Evolutionary conservation across 2,113 vertebrate species (phyloP), one percentile per base, ranked within the genome.

Genomic region (Psittacara wagleri): DNA sequence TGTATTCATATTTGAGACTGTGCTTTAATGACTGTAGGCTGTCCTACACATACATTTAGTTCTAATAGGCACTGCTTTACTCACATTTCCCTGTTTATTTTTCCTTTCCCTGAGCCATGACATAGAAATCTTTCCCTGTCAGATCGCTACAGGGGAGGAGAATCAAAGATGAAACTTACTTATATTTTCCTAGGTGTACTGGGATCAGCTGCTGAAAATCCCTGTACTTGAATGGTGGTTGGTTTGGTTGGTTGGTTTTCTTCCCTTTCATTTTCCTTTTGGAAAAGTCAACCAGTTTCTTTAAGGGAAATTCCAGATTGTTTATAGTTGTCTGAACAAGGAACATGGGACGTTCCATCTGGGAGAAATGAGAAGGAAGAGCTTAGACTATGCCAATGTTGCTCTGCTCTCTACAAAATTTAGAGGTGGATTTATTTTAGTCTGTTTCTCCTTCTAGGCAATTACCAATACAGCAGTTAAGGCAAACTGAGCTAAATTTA

Each of bases 61-160:
- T 86, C 77, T 88, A 83, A 91, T 27, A 92, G 79, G 88, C 85
- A 88, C 63, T 61, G 51, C 69, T 93, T 75, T 54, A 49, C 81
- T 79, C 68, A 87, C 44, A 22, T 73, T 85, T 76, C 59, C 84
- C 76, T 92, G 62, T 82, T 93, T 76, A 78, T 51, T 78, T 70
- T 92, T 72, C 83, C 73, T 90, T 90, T 95, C 73, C 86, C 90
- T 92, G 94, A 95, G 94, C 88, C 62, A 31, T 9, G 39, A 68
- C 85, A 63, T 49, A 93, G 63, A 86, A 67, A 52, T 35, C 41
- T 74, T 89, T 82, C 80, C 88, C 80, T 73, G 62, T 91, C 66
- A 82, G 25, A 88, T 52, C 79, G 64, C 61, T 41, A 76, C 33
- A 72, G 48, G 31, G 54, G 28, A 92, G 43, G 41, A 52, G 55